A percentile compares a stretch with the other conserved stretches of the same genome.
Evolutionary conservation across 2,888 invertebrate species (phyloP).

Genomic region (Hypomecis punctinalis): DNA sequence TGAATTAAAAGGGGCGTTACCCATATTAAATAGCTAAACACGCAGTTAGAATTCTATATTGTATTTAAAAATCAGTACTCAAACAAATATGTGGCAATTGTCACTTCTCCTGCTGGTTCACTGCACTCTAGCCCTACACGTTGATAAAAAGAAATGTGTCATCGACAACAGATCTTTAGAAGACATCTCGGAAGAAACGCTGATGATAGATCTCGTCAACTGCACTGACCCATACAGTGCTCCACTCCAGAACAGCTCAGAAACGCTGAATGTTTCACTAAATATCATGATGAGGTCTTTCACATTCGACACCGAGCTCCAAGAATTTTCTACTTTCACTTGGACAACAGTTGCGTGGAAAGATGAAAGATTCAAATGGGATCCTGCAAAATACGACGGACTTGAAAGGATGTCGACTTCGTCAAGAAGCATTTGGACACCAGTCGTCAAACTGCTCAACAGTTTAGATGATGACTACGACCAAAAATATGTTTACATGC

Average conservation of each 20-base stretch:
- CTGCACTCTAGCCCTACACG: conserved; percentile 9
- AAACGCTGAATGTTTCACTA: conserved; percentile 37
- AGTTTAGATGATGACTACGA: conserved; percentile 25
- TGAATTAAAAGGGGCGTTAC: conserved; percentile 20
- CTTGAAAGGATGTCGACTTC: conserved; percentile 33
- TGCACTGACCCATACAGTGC: conserved; percentile 3
- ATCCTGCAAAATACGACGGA: conserved; percentile 49
- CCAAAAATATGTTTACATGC: not conserved
- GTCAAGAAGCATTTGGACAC: conserved; percentile 47
- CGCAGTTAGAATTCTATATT: no score
- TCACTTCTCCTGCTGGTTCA: conserved; percentile 25
- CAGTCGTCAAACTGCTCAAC: conserved; percentile 48
- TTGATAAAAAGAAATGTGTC: conserved; percentile 23
- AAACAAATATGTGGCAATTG: conserved; percentile 23
- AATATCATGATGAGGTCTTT: conserved; percentile 52
- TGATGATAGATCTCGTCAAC: conserved; percentile 34
- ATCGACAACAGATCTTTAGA: conserved; percentile 32
- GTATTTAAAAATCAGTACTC: conserved; percentile 17
- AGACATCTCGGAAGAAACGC: conserved; percentile 46
- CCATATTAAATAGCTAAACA: not conserved
- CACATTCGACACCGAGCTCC: conserved; percentile 45
- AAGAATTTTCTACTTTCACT: conserved; percentile 44
- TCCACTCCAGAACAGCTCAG: conserved; percentile 2
- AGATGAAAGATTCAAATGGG: conserved; percentile 56
- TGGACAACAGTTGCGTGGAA: conserved; percentile 47